Percentiles rank a stretch among this genome's conserved stretches.
phyloP scores from a whole-genome alignment of 2,797 vertebrate genomes.

The Diceros bicornis region DNA sequence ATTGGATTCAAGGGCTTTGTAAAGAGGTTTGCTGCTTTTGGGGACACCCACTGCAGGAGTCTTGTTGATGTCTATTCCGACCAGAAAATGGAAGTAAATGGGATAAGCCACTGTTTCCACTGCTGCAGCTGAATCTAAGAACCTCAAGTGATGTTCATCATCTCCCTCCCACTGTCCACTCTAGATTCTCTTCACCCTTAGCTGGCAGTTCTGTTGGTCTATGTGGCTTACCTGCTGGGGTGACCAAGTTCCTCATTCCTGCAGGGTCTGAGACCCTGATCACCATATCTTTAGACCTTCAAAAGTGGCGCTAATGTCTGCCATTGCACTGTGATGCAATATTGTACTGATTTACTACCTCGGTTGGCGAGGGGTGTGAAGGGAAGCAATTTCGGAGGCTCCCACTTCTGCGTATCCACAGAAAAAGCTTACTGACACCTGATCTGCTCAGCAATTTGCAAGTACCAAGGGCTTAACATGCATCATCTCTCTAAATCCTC shows the following conservation, averaged over 20 bases:
- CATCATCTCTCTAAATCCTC: not conserved
- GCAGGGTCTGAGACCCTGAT: not conserved
- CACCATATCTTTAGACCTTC: not conserved
- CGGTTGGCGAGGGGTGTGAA: not conserved
- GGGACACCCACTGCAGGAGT: not conserved
- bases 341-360: not conserved
- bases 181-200: not conserved
- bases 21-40: not conserved
- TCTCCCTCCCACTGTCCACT: accelerated
- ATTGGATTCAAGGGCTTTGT: not conserved
- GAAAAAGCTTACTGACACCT: not conserved
- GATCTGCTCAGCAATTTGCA: not conserved
- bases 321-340: not conserved
- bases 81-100: not conserved
- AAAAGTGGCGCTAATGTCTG: not conserved
- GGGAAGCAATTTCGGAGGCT: not conserved
- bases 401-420: not conserved
- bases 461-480: not conserved
- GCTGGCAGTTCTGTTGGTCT: not conserved
- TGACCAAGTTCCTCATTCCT: not conserved
- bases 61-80: not conserved
- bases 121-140: not conserved
- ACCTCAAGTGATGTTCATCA: not conserved
- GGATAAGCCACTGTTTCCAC: not conserved
- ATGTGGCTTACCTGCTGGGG: no score